Evolutionary conservation across 2,113 vertebrate species (phyloP).

Genomic region (Hippocampus barbouri): DNA sequence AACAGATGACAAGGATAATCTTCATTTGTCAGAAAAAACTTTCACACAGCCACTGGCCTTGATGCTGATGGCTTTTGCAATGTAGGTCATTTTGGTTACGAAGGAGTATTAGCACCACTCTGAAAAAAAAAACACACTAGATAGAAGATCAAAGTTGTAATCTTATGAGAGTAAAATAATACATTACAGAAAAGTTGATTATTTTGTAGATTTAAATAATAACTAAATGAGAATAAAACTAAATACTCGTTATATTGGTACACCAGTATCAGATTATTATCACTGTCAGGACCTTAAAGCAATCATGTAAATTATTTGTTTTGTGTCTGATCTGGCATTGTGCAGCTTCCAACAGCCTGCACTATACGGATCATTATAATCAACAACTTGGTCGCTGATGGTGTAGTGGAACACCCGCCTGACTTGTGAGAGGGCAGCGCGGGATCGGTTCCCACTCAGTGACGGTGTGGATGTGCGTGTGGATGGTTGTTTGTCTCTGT

Average conservation of each 20-base stretch:
- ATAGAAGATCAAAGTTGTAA: background rate
- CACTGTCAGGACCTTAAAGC: background rate
- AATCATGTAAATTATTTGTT: background rate
- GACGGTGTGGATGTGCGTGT: too few species aligned
- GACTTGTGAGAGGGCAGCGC: too few species aligned
- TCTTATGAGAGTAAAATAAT: background rate
- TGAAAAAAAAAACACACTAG: background rate
- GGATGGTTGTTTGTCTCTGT: too few species aligned
- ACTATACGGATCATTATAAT: too few species aligned
- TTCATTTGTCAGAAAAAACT: constrained; percentile 27
- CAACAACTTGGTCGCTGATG: too few species aligned
- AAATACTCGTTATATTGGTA: background rate
- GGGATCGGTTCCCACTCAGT: too few species aligned
- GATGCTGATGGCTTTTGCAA: constrained; percentile 18
- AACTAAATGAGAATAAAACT: background rate
- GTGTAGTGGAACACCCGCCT: too few species aligned
- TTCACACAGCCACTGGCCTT: constrained; percentile 41
- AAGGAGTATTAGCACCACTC: background rate
- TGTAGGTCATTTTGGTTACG: constrained; percentile 34
- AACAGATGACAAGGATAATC: constrained; percentile 30
- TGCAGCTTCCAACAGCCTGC: too few species aligned
- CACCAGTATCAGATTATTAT: background rate
- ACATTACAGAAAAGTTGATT: background rate
- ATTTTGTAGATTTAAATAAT: background rate
- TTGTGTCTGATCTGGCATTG: background rate